A percentile compares a stretch with the other conserved stretches of the same genome.
These are phyloP conservation scores for Paramuricea clavata DNA, from an alignment of 92 coral and sea anemone genomes.

Conservation along the genomic window DNA sequence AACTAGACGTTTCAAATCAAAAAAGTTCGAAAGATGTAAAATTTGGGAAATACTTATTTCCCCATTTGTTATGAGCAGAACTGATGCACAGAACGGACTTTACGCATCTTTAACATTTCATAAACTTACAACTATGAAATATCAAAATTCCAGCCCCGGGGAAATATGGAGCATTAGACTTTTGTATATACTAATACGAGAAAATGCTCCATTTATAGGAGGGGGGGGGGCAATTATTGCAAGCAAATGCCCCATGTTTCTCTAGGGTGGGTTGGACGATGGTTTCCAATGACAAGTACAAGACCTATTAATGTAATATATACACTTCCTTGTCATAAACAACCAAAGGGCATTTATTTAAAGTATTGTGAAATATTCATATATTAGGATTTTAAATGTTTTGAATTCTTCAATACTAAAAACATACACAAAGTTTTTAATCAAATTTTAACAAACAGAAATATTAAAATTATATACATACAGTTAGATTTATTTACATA, in stretches of 20 bases:
- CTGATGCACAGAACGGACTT: too few species aligned
- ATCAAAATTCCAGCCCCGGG: slow-evolving; percentile 4
- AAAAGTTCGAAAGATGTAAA: too few species aligned
- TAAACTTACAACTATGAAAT: too few species aligned
- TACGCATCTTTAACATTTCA: too few species aligned
- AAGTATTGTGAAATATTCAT: too few species aligned
- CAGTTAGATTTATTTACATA: slow-evolving; percentile 13
- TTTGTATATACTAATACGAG: not conserved
- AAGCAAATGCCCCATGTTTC: not conserved
- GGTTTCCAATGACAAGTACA: not conserved
- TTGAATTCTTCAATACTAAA: slow-evolving; percentile 9
- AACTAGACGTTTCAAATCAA: too few species aligned
- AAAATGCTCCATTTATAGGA: not conserved
- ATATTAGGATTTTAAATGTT: not conserved
- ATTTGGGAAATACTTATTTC: too few species aligned
- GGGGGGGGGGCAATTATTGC: not conserved
- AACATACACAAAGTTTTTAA: slow-evolving; percentile 4
- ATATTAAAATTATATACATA: not conserved
- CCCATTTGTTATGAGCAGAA: too few species aligned
- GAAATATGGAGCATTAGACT: not conserved
- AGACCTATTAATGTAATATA: not conserved
- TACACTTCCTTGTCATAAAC: too few species aligned
- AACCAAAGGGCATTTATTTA: too few species aligned
- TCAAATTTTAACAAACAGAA: slow-evolving; percentile 1
- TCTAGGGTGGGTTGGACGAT: not conserved